Evolutionary conservation across 2,888 invertebrate species (phyloP).

Genomic region (Calameuta pallipes): DNA sequence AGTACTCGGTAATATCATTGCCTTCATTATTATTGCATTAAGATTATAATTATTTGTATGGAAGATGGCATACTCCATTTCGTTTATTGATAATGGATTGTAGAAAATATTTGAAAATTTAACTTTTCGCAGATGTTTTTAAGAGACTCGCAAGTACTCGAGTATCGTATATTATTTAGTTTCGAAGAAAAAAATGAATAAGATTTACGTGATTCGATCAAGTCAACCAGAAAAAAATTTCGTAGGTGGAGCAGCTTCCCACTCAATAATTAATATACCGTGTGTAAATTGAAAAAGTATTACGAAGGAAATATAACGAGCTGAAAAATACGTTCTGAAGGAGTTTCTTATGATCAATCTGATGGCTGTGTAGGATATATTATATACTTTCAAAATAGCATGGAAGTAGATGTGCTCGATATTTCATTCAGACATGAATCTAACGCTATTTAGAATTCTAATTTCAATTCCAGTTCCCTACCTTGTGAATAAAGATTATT

Average conservation of each 20-base stretch:
- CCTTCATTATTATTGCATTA: background rate
- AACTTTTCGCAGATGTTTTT: background rate
- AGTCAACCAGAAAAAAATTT: slow-evolving; percentile 10
- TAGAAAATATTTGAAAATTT: background rate
- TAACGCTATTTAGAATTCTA: background rate
- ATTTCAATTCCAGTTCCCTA: too few species aligned
- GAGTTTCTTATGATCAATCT: background rate
- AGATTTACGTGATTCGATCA: background rate
- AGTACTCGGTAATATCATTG: background rate
- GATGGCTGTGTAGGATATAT: too few species aligned
- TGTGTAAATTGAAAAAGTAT: background rate
- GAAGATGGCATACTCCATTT: background rate
- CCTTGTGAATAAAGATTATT: too few species aligned
- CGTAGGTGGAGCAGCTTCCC: slow-evolving; percentile 49
- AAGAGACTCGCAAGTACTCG: background rate
- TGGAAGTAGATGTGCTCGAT: background rate
- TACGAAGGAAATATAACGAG: background rate
- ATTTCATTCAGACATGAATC: background rate
- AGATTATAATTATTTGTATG: background rate
- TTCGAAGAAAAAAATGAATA: background rate
- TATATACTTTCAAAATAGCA: background rate
- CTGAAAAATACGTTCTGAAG: background rate
- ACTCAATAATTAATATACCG: slow-evolving; percentile 23
- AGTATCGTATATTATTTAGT: background rate
- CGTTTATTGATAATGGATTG: background rate